phyloP scores from a whole-genome alignment of 2,797 vertebrate genomes.

The Danio jaintianensis region DNA sequence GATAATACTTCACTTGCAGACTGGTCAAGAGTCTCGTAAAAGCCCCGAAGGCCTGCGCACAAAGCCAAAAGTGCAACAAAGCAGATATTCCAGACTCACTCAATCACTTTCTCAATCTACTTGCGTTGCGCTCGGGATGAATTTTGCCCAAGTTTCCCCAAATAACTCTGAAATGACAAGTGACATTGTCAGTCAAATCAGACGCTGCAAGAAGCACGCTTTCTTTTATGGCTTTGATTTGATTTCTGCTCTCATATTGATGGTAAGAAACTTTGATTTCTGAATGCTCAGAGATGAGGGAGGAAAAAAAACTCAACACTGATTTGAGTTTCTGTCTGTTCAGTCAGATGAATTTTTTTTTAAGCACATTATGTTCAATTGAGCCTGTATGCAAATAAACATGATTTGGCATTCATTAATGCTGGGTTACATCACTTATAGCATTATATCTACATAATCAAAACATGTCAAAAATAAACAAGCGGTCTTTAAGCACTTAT shows the following conservation, averaged over 20 bases:
- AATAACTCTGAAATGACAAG: constrained; percentile 35
- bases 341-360: not conserved
- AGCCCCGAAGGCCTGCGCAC: constrained; percentile 5
- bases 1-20: constrained; percentile 7
- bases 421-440: not conserved
- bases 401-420: not conserved
- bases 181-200: constrained; percentile 26
- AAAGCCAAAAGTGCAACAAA: constrained; percentile 8
- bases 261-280: constrained; percentile 12
- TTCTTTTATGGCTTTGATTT: constrained; percentile 24
- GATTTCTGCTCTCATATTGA: constrained; percentile 12
- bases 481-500: constrained; percentile 4
- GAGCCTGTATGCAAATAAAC: not conserved
- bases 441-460: not conserved
- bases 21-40: constrained; percentile 32
- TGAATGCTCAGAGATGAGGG: not conserved
- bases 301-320: not conserved
- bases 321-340: constrained; percentile 1
- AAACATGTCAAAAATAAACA: not conserved
- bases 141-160: not conserved
- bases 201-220: not conserved
- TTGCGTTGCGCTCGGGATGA: not conserved
- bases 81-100: constrained; percentile 25
- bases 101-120: constrained; percentile 26
- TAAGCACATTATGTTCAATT: not conserved